These are phyloP conservation scores for Buphagus erythrorhynchus DNA, from an alignment of 2,797 vertebrate genomes.

Conservation along the genomic window DNA sequence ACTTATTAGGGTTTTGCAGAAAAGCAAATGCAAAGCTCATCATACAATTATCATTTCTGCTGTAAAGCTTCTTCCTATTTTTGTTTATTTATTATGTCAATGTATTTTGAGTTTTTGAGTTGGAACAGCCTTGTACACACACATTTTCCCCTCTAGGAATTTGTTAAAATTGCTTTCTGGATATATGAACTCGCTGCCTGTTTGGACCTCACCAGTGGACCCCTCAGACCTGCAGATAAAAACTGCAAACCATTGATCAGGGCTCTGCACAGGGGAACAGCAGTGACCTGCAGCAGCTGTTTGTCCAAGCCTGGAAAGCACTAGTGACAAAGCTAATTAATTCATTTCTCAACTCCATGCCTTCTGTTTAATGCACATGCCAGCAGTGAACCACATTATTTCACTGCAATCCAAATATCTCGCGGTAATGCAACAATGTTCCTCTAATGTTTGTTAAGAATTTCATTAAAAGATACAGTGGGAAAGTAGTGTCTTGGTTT, in stretches of 20 bases:
- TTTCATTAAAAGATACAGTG: background rate
- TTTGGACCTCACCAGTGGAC: background rate
- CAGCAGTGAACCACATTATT: background rate
- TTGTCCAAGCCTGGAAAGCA: slow-evolving; percentile 13
- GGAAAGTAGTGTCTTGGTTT: background rate
- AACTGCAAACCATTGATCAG: background rate
- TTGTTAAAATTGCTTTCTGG: background rate
- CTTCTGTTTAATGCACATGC: background rate
- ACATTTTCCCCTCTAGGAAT: background rate
- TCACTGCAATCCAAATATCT: background rate
- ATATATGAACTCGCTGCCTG: background rate
- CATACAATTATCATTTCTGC: background rate
- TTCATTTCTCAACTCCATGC: background rate
- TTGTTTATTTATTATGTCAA: background rate
- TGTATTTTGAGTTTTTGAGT: background rate
- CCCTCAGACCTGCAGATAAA: background rate
- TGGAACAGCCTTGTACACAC: background rate
- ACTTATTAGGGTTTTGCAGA: background rate
- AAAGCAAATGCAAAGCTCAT: slow-evolving; percentile 33
- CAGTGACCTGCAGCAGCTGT: slow-evolving; percentile 15
- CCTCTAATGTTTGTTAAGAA: background rate
- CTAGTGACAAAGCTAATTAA: slow-evolving; percentile 2
- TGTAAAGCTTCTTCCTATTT: slow-evolving; percentile 25
- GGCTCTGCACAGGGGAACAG: background rate
- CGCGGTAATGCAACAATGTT: background rate